These are phyloP conservation scores for Mycetomoellerius zeteki DNA, from an alignment of 1,140 invertebrate species.

Conservation along the genomic window DNA sequence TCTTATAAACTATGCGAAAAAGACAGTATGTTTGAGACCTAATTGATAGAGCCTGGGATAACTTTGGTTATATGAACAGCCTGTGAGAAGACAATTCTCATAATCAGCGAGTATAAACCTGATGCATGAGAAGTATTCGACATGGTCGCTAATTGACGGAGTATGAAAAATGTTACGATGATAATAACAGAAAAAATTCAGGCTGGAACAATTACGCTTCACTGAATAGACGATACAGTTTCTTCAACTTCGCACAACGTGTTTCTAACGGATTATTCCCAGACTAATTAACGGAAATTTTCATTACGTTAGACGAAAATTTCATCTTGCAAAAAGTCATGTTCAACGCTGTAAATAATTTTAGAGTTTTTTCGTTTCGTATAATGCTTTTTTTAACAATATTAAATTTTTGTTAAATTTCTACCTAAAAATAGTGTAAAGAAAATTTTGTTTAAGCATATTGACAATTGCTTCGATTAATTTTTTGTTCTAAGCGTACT, in stretches of 20 bases:
- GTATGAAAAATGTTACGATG: slow-evolving; percentile 60
- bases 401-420: background rate
- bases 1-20: background rate
- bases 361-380: background rate
- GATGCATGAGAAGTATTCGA: slow-evolving; percentile 67
- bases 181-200: slow-evolving; percentile 65
- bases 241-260: slow-evolving; percentile 15
- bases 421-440: background rate
- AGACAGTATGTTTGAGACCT: background rate
- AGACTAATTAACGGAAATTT: slow-evolving; percentile 36
- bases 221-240: slow-evolving; percentile 35
- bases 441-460: background rate
- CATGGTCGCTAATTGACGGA: slow-evolving; percentile 69
- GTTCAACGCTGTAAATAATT: no score
- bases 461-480: background rate
- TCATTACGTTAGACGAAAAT: slow-evolving; percentile 18
- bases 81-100: slow-evolving; percentile 69
- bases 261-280: slow-evolving; percentile 42
- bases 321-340: background rate
- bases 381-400: background rate
- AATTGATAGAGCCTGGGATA: slow-evolving; percentile 57
- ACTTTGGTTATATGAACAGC: slow-evolving; percentile 36
- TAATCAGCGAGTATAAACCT: slow-evolving; percentile 59
- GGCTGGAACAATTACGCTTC: slow-evolving; percentile 55
- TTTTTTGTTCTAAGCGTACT: slow-evolving; percentile 7